Evolutionary conservation across 1,140 invertebrate genomes (phyloP).

Genomic region (Cyclina sinensis): DNA sequence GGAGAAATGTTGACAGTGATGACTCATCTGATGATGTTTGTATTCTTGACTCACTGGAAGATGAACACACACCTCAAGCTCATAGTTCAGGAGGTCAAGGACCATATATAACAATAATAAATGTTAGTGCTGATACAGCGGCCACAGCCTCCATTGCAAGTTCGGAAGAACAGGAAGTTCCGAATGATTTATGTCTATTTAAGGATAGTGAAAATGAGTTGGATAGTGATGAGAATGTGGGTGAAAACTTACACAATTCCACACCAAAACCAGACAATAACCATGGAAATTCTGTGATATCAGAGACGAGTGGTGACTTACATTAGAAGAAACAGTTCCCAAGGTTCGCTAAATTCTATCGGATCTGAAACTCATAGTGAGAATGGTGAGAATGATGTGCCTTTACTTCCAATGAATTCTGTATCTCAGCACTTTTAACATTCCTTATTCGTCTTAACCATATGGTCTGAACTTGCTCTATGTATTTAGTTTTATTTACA

Average conservation of each 20-base stretch:
- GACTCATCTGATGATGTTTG: conserved; percentile 61
- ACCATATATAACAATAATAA: conserved; percentile 30
- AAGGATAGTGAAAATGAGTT: conserved; percentile 32
- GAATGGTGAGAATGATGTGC: conserved; percentile 40
- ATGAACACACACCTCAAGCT: not conserved
- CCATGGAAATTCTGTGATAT: conserved; percentile 53
- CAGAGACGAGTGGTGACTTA: not conserved
- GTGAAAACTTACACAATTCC: conserved; percentile 52
- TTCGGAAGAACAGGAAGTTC: conserved; percentile 38
- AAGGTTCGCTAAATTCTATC: conserved; percentile 23
- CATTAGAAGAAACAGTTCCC: not conserved
- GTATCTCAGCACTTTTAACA: conserved; percentile 20
- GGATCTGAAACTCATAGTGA: conserved; percentile 28
- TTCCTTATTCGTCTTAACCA: not conserved
- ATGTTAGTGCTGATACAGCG: conserved; percentile 51
- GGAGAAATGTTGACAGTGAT: conserved; percentile 41
- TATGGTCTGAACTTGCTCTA: too few species aligned
- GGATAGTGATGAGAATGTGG: not conserved
- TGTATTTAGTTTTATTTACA: too few species aligned
- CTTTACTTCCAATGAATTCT: conserved; percentile 45
- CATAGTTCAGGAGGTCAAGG: not conserved
- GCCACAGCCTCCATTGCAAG: conserved; percentile 54
- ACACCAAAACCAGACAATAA: conserved; percentile 59
- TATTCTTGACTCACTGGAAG: conserved; percentile 41
- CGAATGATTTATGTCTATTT: not conserved